Conservation (phyloP, 2,888 invertebrate species). For the Reticulitermes lucifugus region DNA sequence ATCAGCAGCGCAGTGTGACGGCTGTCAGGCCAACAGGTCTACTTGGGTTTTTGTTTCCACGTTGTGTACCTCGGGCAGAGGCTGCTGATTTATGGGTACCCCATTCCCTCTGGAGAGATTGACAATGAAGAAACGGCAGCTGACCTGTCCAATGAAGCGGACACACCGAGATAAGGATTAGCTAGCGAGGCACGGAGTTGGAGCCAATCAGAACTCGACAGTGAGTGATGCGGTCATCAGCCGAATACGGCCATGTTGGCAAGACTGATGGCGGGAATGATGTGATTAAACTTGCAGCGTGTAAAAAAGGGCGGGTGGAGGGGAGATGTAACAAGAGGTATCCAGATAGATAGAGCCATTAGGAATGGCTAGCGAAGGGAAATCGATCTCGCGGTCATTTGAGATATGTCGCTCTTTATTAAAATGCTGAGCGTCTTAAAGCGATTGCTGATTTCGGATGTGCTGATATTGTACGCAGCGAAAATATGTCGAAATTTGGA, state of each 20-base stretch:
- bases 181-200: slow-evolving; percentile 35
- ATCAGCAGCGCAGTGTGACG: too few species aligned
- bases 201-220: slow-evolving; percentile 48
- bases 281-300: slow-evolving; percentile 37
- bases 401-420: too few species aligned
- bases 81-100: slow-evolving; percentile 25
- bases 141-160: slow-evolving; percentile 46
- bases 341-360: slow-evolving; percentile 33
- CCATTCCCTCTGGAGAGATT: slow-evolving; percentile 33
- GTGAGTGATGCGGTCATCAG: slow-evolving; percentile 51
- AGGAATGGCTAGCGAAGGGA: slow-evolving; percentile 15
- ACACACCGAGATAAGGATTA: slow-evolving; percentile 46
- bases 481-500: too few species aligned
- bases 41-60: not conserved
- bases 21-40: not conserved
- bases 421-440: too few species aligned
- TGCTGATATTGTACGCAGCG: too few species aligned
- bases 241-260: slow-evolving; percentile 24
- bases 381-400: slow-evolving; percentile 19
- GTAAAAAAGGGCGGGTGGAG: not conserved
- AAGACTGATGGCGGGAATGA: slow-evolving; percentile 42
- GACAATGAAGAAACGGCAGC: slow-evolving; percentile 44
- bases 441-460: too few species aligned
- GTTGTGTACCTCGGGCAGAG: not conserved
- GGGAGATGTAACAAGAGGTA: slow-evolving; percentile 17